Evolutionary conservation across 2,797 vertebrate species (phyloP).

Genomic region (Schizothorax lantsangensis): DNA sequence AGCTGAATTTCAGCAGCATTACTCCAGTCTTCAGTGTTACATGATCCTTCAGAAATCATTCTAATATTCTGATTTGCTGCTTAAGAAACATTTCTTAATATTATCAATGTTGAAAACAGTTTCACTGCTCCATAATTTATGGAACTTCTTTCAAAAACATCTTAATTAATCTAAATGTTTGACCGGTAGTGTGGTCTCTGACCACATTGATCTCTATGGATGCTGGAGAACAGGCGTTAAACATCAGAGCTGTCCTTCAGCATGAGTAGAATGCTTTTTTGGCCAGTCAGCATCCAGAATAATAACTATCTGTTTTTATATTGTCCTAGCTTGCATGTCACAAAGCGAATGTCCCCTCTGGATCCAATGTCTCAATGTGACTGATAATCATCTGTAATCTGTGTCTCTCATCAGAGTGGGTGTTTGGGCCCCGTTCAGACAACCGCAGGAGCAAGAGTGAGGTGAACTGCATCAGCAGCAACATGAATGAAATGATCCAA

Average conservation of each 20-base stretch:
- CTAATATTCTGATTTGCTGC: too few relatives aligned
- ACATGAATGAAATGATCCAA: constrained; percentile 72
- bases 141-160: too few relatives aligned
- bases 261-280: neutral
- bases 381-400: constrained; percentile 19
- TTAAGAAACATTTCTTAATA: too few relatives aligned
- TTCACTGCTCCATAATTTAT: too few relatives aligned
- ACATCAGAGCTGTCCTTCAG: neutral
- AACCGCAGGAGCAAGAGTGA: constrained; percentile 79
- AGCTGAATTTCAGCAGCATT: neutral
- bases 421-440: constrained; percentile 74
- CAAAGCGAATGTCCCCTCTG: neutral
- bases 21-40: neutral
- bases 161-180: too few relatives aligned
- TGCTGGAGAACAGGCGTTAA: neutral
- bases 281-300: neutral
- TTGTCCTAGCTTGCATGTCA: neutral
- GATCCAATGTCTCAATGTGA: constrained; percentile 45
- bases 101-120: too few relatives aligned
- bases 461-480: constrained; percentile 82
- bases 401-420: constrained; percentile 77
- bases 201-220: neutral
- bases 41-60: neutral
- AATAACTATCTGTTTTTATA: neutral
- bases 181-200: too few relatives aligned